Evolutionary conservation across 2,113 vertebrate species (phyloP), one percentile per base, ranked within the genome.

Genomic region (Neofelis nebulosa): DNA sequence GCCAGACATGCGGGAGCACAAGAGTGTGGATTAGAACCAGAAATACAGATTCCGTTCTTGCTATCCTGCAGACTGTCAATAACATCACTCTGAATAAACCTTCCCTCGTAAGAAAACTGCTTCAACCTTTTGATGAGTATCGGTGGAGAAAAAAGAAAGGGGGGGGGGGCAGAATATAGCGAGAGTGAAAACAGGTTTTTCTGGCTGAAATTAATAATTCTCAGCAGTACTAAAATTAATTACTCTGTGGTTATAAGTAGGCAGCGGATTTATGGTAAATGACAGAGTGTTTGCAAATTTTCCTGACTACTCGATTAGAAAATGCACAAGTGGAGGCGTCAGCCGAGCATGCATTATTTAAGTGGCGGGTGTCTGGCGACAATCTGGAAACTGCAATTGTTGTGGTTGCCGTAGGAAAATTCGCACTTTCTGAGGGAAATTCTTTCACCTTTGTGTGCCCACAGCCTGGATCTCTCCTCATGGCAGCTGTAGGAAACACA

Each of bases 261-360:
- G 99, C 98, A 99, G 99, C 80, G 98, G 99, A 99, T 99, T 99
- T 99, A 99, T 98, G 98, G 98, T 98, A 99, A 99, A 98, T 98
- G 98, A 99, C 98, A 99, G 98, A 98, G 97, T 98, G 98, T 99
- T 99, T 99, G 98, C 98, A 98, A 99, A 99, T 99, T 98, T 99
- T 97, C 98, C 98, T 98, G 98, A 99, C 98, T 98, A 98, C 97
- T 99, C 97, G 97, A 98, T 99, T 98, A 99, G 99, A 99, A 99
- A 98, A 98, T 96, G 98, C 98, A 98, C 98, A 98, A 99, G 98
- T 97, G 98, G 95, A 98, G 98, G 98, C 98, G 91, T 98, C 98
- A 99, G 98, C 98, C 14, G 91, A 99, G 98, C 99, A 98, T 99
- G 98, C 98, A 98, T 99, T 99, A 99, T 99, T 99, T 99, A 99